These are phyloP conservation scores for Chlorops oryzae DNA, from an alignment of 1,140 invertebrate genomes.

Conservation along the genomic window DNA sequence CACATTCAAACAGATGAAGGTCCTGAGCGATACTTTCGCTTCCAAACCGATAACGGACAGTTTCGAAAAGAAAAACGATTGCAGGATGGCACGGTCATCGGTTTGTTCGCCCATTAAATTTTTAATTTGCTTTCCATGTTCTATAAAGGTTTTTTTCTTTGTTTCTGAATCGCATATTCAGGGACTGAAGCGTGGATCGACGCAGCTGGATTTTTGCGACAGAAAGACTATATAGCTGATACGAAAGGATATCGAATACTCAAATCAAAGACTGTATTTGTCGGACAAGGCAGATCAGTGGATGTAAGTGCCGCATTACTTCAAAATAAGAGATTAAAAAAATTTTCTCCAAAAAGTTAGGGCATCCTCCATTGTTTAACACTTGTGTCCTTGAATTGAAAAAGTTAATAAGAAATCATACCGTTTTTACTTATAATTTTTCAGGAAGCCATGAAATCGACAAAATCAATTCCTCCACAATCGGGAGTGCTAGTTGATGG, in stretches of 20 bases:
- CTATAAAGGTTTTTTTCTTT: background rate
- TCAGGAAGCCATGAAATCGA: conserved; percentile 60
- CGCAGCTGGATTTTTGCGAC: conserved; percentile 68
- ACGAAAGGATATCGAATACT: conserved; percentile 70
- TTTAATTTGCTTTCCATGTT: background rate
- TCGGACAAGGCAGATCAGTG: conserved; percentile 64
- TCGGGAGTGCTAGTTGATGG: conserved; percentile 58
- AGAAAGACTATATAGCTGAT: conserved; percentile 83
- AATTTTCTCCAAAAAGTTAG: conserved; percentile 5
- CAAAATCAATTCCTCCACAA: conserved; percentile 63
- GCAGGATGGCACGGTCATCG: conserved; percentile 73
- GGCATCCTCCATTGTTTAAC: too few relatives aligned
- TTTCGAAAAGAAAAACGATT: conserved; percentile 80
- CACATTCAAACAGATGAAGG: conserved; percentile 90
- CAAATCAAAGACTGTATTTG: conserved; percentile 71
- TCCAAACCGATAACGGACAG: conserved; percentile 80
- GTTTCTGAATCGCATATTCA: conserved; percentile 17
- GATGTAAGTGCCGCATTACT: conserved; percentile 43
- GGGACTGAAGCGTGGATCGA: conserved; percentile 78
- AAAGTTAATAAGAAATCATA: too few relatives aligned
- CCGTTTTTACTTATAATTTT: too few relatives aligned
- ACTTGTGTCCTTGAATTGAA: too few relatives aligned
- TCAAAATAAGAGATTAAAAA: too few relatives aligned
- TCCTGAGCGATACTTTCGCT: conserved; percentile 75
- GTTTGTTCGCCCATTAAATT: conserved; percentile 44